phyloP scores from a whole-genome alignment of 2,888 invertebrate genomes.

The Drosophila lutescens region DNA sequence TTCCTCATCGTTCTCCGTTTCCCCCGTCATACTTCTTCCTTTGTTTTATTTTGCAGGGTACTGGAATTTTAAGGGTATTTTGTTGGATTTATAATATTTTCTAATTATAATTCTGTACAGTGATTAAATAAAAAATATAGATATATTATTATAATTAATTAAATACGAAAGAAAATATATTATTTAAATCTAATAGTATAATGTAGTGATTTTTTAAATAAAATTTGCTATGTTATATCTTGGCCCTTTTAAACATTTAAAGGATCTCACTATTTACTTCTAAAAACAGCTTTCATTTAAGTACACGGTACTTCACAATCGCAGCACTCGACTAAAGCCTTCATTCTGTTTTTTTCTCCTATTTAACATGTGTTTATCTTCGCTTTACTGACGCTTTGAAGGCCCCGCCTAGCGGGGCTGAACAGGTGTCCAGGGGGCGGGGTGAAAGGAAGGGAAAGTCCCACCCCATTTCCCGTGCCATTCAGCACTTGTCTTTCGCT shows the following conservation, averaged over 20 bases:
- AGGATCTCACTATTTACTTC: background rate
- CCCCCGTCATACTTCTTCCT: background rate
- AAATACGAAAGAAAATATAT: too few species aligned
- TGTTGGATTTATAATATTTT: background rate
- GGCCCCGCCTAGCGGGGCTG: constrained; percentile 12
- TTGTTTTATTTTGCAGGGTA: constrained; percentile 1
- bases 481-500: constrained; percentile 39
- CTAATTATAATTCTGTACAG: background rate
- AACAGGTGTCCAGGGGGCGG: constrained; percentile 24
- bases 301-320: background rate
- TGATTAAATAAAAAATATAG: too few species aligned
- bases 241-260: background rate
- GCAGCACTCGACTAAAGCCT: constrained; percentile 27
- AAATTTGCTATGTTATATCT: too few species aligned
- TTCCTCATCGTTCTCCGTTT: constrained; percentile 40
- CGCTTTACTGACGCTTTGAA: constrained; percentile 29
- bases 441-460: background rate
- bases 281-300: background rate
- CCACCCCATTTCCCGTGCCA: constrained; percentile 6
- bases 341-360: constrained; percentile 47
- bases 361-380: constrained; percentile 59
- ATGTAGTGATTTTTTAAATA: too few species aligned
- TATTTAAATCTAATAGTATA: too few species aligned
- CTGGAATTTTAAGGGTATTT: background rate
- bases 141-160: too few species aligned